phyloP scores from a whole-genome alignment of 2,113 vertebrate species.

The Lichenostomus cassidix region DNA sequence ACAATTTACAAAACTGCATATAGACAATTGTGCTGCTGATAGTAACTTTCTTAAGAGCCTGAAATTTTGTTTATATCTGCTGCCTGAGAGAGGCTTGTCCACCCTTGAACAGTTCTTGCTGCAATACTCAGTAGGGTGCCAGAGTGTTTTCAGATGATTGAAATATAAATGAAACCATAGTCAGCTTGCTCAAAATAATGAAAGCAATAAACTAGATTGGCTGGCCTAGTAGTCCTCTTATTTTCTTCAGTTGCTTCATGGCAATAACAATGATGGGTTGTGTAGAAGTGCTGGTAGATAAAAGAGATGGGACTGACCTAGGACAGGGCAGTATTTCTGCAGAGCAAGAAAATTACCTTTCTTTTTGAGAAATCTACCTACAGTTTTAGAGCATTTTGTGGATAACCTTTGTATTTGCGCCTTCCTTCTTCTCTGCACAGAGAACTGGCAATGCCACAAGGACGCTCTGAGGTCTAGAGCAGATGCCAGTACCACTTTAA shows the following conservation, averaged over 20 bases:
- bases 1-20: not conserved
- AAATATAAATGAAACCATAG: not conserved
- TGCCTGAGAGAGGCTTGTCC: not conserved
- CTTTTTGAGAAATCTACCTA: not conserved
- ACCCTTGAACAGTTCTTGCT: not conserved
- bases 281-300: not conserved
- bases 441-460: not conserved
- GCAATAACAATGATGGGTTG: not conserved
- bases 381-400: not conserved
- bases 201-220: not conserved
- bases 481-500: conserved; percentile 4
- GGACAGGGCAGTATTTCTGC: not conserved
- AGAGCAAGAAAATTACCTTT: not conserved
- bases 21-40: not conserved
- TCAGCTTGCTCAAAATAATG: not conserved
- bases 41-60: not conserved
- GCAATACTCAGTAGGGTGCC: not conserved
- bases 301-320: not conserved
- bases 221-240: not conserved
- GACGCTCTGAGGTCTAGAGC: not conserved
- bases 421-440: not conserved
- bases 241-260: not conserved
- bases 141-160: not conserved
- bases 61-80: not conserved
- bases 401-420: not conserved